These are phyloP conservation scores for Spinus pinus DNA, from an alignment of 2,797 vertebrate species.

Conservation along the genomic window DNA sequence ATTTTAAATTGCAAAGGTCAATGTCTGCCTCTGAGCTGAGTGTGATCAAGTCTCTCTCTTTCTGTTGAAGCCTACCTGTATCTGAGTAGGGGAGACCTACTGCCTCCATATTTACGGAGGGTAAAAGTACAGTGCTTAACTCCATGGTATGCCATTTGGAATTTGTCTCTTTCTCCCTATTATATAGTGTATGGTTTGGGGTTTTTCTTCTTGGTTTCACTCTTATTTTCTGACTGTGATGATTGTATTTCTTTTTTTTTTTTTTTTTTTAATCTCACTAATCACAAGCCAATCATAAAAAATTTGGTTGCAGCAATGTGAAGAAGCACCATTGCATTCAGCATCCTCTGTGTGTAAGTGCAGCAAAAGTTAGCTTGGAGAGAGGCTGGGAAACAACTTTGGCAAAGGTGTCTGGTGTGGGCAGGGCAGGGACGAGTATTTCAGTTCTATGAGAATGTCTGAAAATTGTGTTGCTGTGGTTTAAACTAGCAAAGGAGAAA, in stretches of 20 bases:
- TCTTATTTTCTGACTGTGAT: conserved; percentile 41
- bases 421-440: not conserved
- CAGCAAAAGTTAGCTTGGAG: not conserved
- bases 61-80: conserved; percentile 75
- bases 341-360: not conserved
- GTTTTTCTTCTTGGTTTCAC: conserved; percentile 16
- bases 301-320: not conserved
- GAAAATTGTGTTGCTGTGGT: not conserved
- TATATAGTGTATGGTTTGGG: not conserved
- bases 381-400: not conserved
- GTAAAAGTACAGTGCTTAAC: conserved; percentile 76
- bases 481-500: not conserved
- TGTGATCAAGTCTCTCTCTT: conserved; percentile 75
- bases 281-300: not conserved
- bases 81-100: conserved; percentile 72
- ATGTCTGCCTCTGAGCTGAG: conserved; percentile 47
- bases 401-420: not conserved
- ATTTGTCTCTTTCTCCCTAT: conserved; percentile 68
- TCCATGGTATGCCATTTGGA: conserved; percentile 72
- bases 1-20: conserved; percentile 18
- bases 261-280: not conserved
- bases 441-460: not conserved
- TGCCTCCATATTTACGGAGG: conserved; percentile 74
- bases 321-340: not conserved
- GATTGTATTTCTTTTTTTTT: not conserved